phyloP scores from a whole-genome alignment of 2,113 vertebrate genomes.

The Xerus inauris region DNA sequence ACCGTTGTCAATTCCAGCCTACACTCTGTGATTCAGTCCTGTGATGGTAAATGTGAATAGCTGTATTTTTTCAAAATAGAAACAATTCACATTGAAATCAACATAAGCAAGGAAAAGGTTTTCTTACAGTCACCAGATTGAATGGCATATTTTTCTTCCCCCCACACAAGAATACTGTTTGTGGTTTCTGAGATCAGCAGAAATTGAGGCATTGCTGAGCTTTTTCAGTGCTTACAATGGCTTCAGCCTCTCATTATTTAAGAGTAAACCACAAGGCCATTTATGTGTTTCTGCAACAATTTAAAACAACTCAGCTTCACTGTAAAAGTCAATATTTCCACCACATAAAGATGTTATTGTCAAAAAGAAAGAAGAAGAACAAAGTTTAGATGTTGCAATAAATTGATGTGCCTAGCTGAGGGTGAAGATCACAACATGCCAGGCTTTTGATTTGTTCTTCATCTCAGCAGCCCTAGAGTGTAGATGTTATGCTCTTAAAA shows the following conservation, averaged over 20 bases:
- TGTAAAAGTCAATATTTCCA: conserved; percentile 46
- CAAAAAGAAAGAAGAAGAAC: neutral
- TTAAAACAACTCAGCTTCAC: conserved; percentile 28
- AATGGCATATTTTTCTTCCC: conserved; percentile 78
- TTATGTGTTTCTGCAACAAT: conserved; percentile 4
- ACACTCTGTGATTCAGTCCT: conserved; percentile 16
- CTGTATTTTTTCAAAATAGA: conserved; percentile 62
- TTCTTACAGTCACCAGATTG: conserved; percentile 73
- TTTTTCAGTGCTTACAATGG: conserved; percentile 65
- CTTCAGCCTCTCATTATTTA: conserved; percentile 47
- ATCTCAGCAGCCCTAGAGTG: neutral
- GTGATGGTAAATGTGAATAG: conserved; percentile 62
- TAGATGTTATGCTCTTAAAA: neutral
- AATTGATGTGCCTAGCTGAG: neutral
- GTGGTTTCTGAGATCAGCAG: conserved; percentile 73
- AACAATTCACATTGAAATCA: conserved; percentile 74
- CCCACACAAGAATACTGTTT: conserved; percentile 69
- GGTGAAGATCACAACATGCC: neutral
- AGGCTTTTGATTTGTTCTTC: neutral
- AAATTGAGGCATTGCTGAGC: conserved; percentile 67
- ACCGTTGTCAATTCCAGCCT: neutral
- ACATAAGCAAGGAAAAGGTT: conserved; percentile 58
- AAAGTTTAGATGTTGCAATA: neutral
- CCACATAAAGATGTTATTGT: neutral
- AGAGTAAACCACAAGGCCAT: conserved; percentile 37